Conservation (phyloP, 1,140 invertebrate genomes). For the Calliopsis andreniformis region DNA sequence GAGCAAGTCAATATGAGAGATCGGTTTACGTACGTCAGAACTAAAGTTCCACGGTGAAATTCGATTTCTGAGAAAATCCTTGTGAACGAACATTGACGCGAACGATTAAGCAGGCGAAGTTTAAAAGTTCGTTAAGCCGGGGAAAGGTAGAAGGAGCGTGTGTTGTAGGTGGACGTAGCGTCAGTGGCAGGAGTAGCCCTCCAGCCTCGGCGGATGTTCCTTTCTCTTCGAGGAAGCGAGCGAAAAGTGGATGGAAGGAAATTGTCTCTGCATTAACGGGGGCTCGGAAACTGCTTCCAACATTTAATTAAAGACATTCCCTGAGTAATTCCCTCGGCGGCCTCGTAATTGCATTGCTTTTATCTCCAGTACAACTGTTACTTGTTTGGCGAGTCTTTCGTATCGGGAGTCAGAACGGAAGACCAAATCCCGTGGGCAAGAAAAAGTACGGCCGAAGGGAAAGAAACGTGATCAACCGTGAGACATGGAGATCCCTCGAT, state of each 20-base stretch:
- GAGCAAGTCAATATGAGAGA: neutral
- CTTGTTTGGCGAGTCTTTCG: conserved; percentile 73
- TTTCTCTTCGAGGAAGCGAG: conserved; percentile 65
- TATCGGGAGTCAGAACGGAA: conserved; percentile 71
- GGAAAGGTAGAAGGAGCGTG: conserved; percentile 22
- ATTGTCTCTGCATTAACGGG: conserved; percentile 81
- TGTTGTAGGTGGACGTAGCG: conserved; percentile 22
- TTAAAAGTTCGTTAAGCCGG: conserved; percentile 75
- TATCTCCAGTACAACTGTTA: conserved; percentile 78
- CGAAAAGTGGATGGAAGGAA: conserved; percentile 80
- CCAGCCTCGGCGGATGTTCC: conserved; percentile 65
- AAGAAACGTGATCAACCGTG: conserved; percentile 58
- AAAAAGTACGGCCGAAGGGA: conserved; percentile 39
- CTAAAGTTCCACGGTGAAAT: conserved; percentile 70
- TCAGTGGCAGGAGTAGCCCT: conserved; percentile 4
- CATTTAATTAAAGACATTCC: conserved; percentile 81
- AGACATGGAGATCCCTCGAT: conserved; percentile 45
- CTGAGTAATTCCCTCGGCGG: conserved; percentile 76
- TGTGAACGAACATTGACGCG: conserved; percentile 75
- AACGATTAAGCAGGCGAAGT: conserved; percentile 75
- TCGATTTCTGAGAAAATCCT: conserved; percentile 65
- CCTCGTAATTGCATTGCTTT: conserved; percentile 78
- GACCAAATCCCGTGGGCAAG: conserved; percentile 34
- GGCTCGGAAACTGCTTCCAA: conserved; percentile 80
- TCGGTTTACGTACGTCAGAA: conserved; percentile 55